phyloP scores from a whole-genome alignment of 2,888 invertebrate species.

The Brachyptera putata region DNA sequence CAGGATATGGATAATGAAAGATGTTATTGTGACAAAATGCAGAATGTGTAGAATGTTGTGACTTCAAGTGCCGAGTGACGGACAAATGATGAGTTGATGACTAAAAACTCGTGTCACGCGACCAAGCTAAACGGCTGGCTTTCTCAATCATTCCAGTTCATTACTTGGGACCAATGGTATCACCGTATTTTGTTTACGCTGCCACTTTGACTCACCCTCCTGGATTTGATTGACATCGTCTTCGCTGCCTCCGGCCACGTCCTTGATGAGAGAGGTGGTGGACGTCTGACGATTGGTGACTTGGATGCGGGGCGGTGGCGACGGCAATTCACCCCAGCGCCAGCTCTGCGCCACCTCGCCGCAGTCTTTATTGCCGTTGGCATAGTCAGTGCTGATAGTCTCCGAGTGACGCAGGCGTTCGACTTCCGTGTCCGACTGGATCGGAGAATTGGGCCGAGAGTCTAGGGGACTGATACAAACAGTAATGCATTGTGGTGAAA shows the following conservation, averaged over 20 bases:
- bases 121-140: no score
- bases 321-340: conserved; percentile 88
- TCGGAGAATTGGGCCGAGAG: conserved; percentile 75
- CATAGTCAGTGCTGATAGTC: conserved; percentile 46
- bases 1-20: no score
- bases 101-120: no score
- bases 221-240: not conserved
- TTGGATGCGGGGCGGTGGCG: conserved; percentile 44
- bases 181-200: no score
- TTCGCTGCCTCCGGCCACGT: not conserved
- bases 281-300: not conserved
- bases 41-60: no score
- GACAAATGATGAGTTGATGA: no score
- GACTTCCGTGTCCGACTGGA: conserved; percentile 92
- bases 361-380: conserved; percentile 41
- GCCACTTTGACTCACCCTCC: not conserved
- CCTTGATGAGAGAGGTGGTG: not conserved
- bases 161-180: no score
- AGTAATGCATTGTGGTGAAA: not conserved
- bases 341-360: conserved; percentile 61
- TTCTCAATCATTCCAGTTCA: no score
- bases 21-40: no score
- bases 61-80: no score
- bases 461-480: conserved; percentile 42
- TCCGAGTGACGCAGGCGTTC: conserved; percentile 50